Evolutionary conservation across 1,140 invertebrate genomes (phyloP).

Genomic region (Philopotamus ludificatus): DNA sequence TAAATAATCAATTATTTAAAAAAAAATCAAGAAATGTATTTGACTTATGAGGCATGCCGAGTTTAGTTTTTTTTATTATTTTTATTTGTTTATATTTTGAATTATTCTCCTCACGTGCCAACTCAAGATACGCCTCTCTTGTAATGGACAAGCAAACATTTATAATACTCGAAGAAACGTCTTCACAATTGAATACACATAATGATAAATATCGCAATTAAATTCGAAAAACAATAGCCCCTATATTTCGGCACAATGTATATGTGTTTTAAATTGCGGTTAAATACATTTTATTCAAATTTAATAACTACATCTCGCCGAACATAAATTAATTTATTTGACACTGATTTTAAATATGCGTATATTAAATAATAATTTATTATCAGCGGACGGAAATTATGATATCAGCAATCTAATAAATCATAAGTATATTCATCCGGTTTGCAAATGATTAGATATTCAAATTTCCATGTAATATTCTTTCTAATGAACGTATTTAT

Average conservation of each 20-base stretch:
- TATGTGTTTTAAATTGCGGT: neutral
- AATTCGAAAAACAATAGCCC: neutral
- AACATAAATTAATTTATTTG: neutral
- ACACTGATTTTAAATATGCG: neutral
- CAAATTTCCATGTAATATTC: too few relatives aligned
- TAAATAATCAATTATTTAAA: too few relatives aligned
- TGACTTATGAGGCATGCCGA: too few relatives aligned
- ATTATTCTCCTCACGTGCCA: neutral
- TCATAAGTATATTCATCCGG: too few relatives aligned
- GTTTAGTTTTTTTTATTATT: constrained; percentile 2
- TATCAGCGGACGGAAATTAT: neutral
- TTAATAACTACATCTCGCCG: too few relatives aligned
- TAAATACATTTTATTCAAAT: too few relatives aligned
- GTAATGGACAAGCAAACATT: neutral
- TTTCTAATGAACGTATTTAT: too few relatives aligned
- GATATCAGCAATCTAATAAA: too few relatives aligned
- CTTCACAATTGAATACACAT: neutral
- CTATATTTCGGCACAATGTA: neutral
- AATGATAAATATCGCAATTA: neutral
- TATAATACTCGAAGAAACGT: neutral
- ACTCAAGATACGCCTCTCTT: neutral
- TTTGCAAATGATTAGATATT: too few relatives aligned
- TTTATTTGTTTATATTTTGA: neutral
- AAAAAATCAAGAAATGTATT: too few relatives aligned
- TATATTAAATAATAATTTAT: neutral